A percentile compares a stretch with the other conserved stretches of the same genome.
Conservation (phyloP, 2,888 invertebrate genomes). For the Drosophila yooni region DNA sequence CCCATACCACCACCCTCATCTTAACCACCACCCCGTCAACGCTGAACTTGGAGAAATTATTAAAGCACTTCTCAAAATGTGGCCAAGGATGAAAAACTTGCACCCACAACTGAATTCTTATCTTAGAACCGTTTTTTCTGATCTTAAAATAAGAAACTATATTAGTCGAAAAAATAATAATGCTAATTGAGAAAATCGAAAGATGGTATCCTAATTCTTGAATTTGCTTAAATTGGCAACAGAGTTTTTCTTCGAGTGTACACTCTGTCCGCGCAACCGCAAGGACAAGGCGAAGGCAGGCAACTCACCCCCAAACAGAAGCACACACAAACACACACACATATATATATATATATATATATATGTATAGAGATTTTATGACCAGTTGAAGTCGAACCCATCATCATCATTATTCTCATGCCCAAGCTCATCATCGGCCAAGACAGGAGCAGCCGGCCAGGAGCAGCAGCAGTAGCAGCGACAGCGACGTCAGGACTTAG, state of each 20-base stretch:
- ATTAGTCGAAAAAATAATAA: neutral
- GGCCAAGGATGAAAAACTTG: neutral
- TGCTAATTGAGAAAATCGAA: neutral
- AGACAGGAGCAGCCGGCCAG: slow-evolving; percentile 36
- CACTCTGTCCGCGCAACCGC: slow-evolving; percentile 67
- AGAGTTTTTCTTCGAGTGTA: slow-evolving; percentile 7
- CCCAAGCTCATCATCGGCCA: slow-evolving; percentile 32
- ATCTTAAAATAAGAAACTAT: neutral
- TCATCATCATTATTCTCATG: slow-evolving; percentile 56
- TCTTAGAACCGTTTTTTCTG: neutral
- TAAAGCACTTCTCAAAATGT: neutral
- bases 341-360: too few species aligned
- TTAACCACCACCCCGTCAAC: neutral
- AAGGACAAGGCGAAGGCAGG: slow-evolving; percentile 61
- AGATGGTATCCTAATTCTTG: neutral
- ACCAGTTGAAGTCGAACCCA: slow-evolving; percentile 76
- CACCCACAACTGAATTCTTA: neutral
- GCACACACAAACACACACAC: neutral
- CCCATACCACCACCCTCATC: neutral
- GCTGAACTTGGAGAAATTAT: neutral
- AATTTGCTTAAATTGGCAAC: neutral
- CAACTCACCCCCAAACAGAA: slow-evolving; percentile 2
- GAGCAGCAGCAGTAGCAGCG: slow-evolving; percentile 10
- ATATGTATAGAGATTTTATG: slow-evolving; percentile 59
- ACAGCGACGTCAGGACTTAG: slow-evolving; percentile 54